phyloP scores from a whole-genome alignment of 1,140 invertebrate species.

The Dendroctonus valens region DNA sequence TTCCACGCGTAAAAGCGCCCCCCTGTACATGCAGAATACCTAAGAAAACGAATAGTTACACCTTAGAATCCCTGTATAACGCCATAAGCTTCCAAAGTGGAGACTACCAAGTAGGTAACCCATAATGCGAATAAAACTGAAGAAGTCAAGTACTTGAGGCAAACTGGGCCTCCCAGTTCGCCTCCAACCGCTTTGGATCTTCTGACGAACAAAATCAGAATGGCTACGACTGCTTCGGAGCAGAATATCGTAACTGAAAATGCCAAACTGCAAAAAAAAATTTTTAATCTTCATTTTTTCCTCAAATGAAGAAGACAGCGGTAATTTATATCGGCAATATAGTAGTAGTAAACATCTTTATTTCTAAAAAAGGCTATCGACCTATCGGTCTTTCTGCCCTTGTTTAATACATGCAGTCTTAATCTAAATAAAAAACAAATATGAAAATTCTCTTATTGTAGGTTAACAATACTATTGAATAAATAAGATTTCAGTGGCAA shows the following conservation, averaged over 20 bases:
- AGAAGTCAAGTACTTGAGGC: constrained; percentile 74
- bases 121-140: constrained; percentile 82
- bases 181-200: constrained; percentile 79
- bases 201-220: constrained; percentile 76
- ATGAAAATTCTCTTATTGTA: too few species aligned
- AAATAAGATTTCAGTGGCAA: too few species aligned
- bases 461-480: too few species aligned
- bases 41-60: neutral
- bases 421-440: too few species aligned
- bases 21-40: too few species aligned
- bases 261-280: constrained; percentile 69
- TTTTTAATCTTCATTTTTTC: too few species aligned
- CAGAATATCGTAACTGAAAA: constrained; percentile 91
- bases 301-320: too few species aligned
- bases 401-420: too few species aligned
- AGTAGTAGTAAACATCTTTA: too few species aligned
- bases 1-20: too few species aligned
- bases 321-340: neutral
- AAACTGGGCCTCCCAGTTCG: constrained; percentile 86
- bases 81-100: constrained; percentile 89
- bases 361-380: too few species aligned
- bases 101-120: constrained; percentile 89
- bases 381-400: too few species aligned
- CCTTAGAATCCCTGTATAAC: constrained; percentile 82
- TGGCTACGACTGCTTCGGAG: constrained; percentile 75